Base-by-base conservation (phyloP, 2,797 vertebrate species). In the Oryzias sinensis region DNA sequence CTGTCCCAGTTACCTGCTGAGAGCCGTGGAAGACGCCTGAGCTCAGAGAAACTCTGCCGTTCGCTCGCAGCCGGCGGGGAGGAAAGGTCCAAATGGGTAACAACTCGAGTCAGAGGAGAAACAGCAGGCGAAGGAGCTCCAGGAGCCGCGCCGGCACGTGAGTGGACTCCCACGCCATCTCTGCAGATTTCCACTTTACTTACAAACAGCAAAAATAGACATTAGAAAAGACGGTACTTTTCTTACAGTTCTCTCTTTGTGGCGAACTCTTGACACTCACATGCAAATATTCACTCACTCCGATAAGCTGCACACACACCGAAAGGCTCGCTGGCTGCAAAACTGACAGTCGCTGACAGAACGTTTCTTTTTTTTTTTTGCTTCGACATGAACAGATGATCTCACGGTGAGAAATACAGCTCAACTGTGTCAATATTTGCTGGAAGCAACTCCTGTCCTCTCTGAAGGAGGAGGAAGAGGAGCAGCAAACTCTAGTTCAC, bases 231-330 rank as follows among this genome's bases (percentile, higher is more conserved):
- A 14, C 11, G 3, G 33, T 11, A 11, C 9, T 9, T 37, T 37
- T 37, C 33, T 33, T 33, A 33, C 29, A 33, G 29, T 11, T 33
- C 29, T 33, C 29, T 33, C 9, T 33, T 9, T 33, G 29, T 9
- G 8, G 49, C 1, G 15, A 6, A 42, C 37, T 58, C 59, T 22
- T 71, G 55, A 52, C 76, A 45, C 53, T 65, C 72, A 68, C 68
- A 76, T 77, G 84, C 76, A 88, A 87, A 84, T 85, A 76, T 80
- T 85, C 84, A 80, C 82, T 87, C 76, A 64, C 70, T 57, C 69
- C 75, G 80, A 79, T 82, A 81, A 73, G 22, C 42, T 22, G 37
- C 46, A 37, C 4, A 69, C 4, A 69, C 52, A 62, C 71, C 49
- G 56, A 46, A 53, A 57, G 43, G 49, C 68, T 62, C 74, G 65